A percentile compares a stretch with the other conserved stretches of the same genome.
These are phyloP conservation scores for Thera obeliscata DNA, from an alignment of 2,888 invertebrate species.

Conservation along the genomic window DNA sequence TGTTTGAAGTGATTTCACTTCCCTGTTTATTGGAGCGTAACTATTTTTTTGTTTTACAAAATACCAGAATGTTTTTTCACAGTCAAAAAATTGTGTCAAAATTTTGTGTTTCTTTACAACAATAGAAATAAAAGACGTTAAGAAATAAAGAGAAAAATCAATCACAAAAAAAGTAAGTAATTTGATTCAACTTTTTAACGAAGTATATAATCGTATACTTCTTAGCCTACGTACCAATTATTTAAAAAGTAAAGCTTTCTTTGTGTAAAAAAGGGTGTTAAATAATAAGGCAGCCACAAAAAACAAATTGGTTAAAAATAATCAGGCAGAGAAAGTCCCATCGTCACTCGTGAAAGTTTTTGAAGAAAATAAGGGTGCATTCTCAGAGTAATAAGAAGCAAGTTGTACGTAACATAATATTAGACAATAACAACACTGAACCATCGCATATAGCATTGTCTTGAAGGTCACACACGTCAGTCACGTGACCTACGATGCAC, in stretches of 20 bases:
- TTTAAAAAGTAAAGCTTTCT: conserved; percentile 11
- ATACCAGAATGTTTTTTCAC: no score
- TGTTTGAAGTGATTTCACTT: conserved; percentile 44
- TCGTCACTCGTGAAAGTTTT: conserved; percentile 64
- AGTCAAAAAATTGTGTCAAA: no score
- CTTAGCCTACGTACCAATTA: conserved; percentile 8
- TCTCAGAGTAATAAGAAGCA: conserved; percentile 18
- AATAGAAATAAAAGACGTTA: no score
- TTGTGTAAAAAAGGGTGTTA: conserved; percentile 33
- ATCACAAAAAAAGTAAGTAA: not conserved
- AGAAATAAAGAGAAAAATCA: no score
- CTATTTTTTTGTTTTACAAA: conserved; percentile 27
- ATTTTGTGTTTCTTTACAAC: no score
- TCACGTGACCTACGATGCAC: no score
- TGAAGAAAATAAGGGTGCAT: conserved; percentile 70
- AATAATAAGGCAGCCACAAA: conserved; percentile 35
- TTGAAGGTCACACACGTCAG: no score
- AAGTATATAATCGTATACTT: not conserved
- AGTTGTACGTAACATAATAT: not conserved
- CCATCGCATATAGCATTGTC: no score
- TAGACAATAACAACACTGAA: no score
- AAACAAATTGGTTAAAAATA: conserved; percentile 39
- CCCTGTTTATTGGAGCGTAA: conserved; percentile 27
- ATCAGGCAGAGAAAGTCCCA: conserved; percentile 62
- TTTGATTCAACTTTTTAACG: conserved; percentile 15